A percentile compares a stretch with the other conserved stretches of the same genome.
These are phyloP conservation scores for Oreotrochilus melanogaster DNA, from an alignment of 2,113 vertebrate species.

Conservation along the genomic window DNA sequence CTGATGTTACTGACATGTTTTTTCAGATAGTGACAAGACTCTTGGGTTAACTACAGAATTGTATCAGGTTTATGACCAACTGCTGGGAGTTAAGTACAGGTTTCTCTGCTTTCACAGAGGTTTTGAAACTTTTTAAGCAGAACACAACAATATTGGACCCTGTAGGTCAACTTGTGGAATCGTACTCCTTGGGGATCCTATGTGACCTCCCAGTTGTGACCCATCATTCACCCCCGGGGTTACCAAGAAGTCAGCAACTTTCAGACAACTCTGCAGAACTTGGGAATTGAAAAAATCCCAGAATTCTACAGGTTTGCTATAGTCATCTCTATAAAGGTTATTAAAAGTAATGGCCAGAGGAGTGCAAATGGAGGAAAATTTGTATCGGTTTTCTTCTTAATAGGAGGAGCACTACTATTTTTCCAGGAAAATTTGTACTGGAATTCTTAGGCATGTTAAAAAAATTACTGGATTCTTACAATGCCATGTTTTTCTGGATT, in stretches of 20 bases:
- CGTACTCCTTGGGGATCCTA: background rate
- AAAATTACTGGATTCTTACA: background rate
- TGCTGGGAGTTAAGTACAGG: background rate
- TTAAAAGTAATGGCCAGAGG: background rate
- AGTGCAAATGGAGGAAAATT: background rate
- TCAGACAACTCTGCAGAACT: background rate
- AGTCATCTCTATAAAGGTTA: background rate
- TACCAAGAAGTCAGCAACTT: background rate
- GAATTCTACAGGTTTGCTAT: background rate
- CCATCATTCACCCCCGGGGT: background rate
- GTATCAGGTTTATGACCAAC: accelerated
- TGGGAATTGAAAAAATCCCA: background rate
- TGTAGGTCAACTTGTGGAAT: background rate
- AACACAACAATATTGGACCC: accelerated
- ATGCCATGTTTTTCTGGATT: conserved; percentile 30
- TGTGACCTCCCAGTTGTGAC: background rate
- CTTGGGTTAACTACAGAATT: background rate
- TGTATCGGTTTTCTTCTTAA: background rate
- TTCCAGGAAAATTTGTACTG: background rate
- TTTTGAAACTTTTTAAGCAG: background rate
- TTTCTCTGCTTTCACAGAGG: background rate
- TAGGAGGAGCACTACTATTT: background rate
- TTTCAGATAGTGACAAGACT: background rate
- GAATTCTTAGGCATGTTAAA: background rate
- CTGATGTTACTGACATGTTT: background rate